Base-by-base conservation (phyloP, 2,888 invertebrate species). In the Acronicta aceris region DNA sequence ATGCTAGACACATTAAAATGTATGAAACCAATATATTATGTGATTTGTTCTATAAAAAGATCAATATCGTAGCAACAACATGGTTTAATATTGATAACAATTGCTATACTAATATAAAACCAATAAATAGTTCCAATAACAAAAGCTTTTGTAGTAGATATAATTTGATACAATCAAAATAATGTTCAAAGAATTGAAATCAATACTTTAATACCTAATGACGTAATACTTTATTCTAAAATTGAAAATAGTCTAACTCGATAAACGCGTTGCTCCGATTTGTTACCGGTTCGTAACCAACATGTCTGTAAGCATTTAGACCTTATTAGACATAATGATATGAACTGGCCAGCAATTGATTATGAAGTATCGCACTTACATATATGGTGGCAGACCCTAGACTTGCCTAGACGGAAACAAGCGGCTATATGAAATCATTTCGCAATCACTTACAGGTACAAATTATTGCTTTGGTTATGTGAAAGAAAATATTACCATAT, bases 321-420 rank as follows among this genome's bases (percentile, higher is more conserved):
- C 60, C 49, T 61, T 66, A 69, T 59, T 53, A n/a, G 63, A 65
- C 45, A 38, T 76, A 73, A 70, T 73, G 55, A 70, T 59, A 43
- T 70, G 60, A 76, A 55, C 53, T 43, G 10, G 50, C 48, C 59
- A 43, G 49, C 33, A 10, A 42, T 66, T 43, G 48, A 55, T 58
- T 59, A 61, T 64, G 47, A 55, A 67, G 55, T 67, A 69, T 65
- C 49, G 38, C n/a, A 43, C 30, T 25, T 8, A 59, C 76, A 36
- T 76, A 73, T 66, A 73, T 49, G 73, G 74, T n/a, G 12, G 42
- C 8, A 33, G 16, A 36, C 38, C 38, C 38, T 38, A 27, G 42
- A 36, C 58, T 33, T 67, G 46, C 72, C 76, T 70, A 57, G 42
- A 38, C 41, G 38, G 61, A 62, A 65, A 65, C 49, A 59, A 64